Percentiles rank a stretch among this genome's conserved stretches.
Conservation (phyloP, 1,140 invertebrate species). For the Vanessa tameamea region DNA sequence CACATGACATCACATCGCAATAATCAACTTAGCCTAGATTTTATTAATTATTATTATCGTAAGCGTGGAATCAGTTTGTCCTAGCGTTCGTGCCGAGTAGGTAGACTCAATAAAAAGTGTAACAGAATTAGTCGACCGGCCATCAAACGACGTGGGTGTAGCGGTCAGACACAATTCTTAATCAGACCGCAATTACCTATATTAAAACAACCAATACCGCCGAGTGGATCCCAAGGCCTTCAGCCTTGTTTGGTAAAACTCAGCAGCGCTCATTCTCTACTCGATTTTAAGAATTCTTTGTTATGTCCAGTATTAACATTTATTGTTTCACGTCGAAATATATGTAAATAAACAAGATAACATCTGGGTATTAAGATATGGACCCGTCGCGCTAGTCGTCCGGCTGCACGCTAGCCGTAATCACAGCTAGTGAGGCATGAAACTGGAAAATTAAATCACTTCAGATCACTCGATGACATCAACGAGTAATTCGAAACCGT, state of each 20-base stretch:
- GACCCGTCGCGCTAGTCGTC: constrained; percentile 9
- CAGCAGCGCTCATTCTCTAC: constrained; percentile 48
- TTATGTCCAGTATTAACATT: constrained; percentile 31
- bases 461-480: constrained; percentile 42
- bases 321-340: constrained; percentile 15
- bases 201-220: constrained; percentile 71
- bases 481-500: constrained; percentile 32
- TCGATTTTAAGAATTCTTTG: constrained; percentile 46
- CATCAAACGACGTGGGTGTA: constrained; percentile 62
- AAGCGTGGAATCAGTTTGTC: constrained; percentile 6
- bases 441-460: constrained; percentile 39
- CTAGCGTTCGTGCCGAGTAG: constrained; percentile 12
- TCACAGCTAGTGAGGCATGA: constrained; percentile 19
- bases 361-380: constrained; percentile 25
- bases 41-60: constrained; percentile 34
- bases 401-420: constrained; percentile 1
- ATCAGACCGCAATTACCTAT: constrained; percentile 74
- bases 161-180: constrained; percentile 63
- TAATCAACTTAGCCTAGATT: constrained; percentile 44
- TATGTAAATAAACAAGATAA: constrained; percentile 30
- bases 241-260: constrained; percentile 67
- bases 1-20: constrained; percentile 54
- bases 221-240: constrained; percentile 68
- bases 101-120: constrained; percentile 50
- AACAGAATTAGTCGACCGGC: constrained; percentile 57